Evolutionary conservation across 2,113 vertebrate genomes (phyloP), one percentile per base, ranked within the genome.

Genomic region (Entelurus aequoreus): DNA sequence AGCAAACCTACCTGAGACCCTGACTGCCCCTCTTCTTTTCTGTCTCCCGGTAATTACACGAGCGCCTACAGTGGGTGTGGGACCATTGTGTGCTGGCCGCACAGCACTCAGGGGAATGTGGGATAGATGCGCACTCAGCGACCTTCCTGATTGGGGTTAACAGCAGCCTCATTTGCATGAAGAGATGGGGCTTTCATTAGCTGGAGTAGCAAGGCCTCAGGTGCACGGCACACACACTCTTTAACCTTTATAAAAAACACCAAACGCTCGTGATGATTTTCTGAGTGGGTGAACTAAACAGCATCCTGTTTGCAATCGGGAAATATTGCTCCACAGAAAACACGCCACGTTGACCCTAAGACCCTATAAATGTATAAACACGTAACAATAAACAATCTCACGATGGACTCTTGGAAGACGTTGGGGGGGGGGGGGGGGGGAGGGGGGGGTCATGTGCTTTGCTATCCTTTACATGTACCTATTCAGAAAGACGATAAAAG

Each of bases 101-200:
- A 21, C 46, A 49, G 72, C 80, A 72, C 76, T 72, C 53, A 63
- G 78, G 78, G 77, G 77, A 78, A 74, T 65, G 68, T 67, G 69
- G 81, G 69, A 79, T 71, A 73, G 84, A 81, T 83, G 81, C 55
- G 57, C 74, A 66, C 70, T 53, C 66, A 5, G 62, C 36, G 70
- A 87, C 86, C 88, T 81, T 72, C 72, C 71, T 90, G 87, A 91
- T 89, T 90, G 86, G 85, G 87, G 88, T 90, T 88, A 91, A 89
- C 87, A 76, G 78, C 74, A 60, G 66, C 61, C 77, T 89, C 74
- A 88, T 91, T 87, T 91, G 82, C 88, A 90, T 88, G 78, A 77
- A 58, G 76, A 85, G 77, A 76, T 49, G 67, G 68, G 76, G 72
- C 74, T 86, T 88, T 82, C 74, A 87, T 85, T 88, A 86, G 68